phyloP scores from a whole-genome alignment of 2,888 invertebrate species.

The Pheosia gnoma region DNA sequence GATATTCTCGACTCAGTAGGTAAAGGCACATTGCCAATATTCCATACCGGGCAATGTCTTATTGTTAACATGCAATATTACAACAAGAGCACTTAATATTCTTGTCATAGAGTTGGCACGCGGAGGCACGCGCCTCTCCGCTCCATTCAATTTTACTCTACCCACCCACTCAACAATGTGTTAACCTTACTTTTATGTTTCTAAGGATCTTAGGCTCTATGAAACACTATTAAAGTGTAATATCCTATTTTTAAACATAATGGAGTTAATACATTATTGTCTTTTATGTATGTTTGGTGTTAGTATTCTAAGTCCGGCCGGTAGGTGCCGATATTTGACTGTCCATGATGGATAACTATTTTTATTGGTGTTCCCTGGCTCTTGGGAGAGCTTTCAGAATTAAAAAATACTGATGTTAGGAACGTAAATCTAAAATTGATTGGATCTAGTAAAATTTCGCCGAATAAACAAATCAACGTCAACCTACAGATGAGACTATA shows the following conservation, averaged over 20 bases:
- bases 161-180: not conserved
- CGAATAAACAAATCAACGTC: too few relatives aligned
- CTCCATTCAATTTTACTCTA: conserved; percentile 2
- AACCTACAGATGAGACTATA: too few relatives aligned
- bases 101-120: conserved; percentile 4
- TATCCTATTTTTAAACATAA: not conserved
- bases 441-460: too few relatives aligned
- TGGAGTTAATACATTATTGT: not conserved
- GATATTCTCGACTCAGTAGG: not conserved
- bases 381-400: not conserved
- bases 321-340: conserved; percentile 4
- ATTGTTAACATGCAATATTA: not conserved
- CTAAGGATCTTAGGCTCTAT: not conserved
- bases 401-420: not conserved
- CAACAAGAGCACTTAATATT: conserved; percentile 2
- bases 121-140: conserved; percentile 12
- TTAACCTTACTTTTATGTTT: not conserved
- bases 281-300: not conserved
- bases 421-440: too few relatives aligned
- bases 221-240: not conserved
- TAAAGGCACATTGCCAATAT: conserved; percentile 2
- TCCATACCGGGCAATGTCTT: not conserved
- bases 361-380: not conserved
- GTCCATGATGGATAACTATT: not conserved
- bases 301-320: not conserved